These are phyloP conservation scores for Caenorhabditis sp. DNA, from an alignment of 2,888 invertebrate genomes.

Conservation along the genomic window DNA sequence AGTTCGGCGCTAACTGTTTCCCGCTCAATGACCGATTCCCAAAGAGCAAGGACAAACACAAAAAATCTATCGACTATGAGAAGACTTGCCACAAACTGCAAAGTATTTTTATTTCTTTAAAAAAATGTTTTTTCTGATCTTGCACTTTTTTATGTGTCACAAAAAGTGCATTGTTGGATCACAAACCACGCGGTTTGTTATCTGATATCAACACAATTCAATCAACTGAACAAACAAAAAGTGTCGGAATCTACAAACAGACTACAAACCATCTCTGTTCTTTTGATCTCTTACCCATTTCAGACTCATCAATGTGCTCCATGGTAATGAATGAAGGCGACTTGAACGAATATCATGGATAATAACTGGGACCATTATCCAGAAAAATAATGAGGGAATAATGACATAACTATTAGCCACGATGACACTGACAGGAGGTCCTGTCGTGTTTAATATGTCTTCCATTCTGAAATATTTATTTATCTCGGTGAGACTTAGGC, in stretches of 20 bases:
- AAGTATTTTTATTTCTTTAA: background rate
- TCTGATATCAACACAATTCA: too few species aligned
- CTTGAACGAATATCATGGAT: slow-evolving; percentile 52
- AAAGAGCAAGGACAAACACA: slow-evolving; percentile 49
- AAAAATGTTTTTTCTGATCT: background rate
- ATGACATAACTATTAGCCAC: slow-evolving; percentile 38
- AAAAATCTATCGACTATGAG: slow-evolving; percentile 38
- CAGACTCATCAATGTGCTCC: slow-evolving; percentile 59
- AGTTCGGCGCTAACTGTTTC: slow-evolving; percentile 54
- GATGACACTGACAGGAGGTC: slow-evolving; percentile 26
- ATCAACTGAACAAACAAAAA: too few species aligned
- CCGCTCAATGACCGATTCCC: slow-evolving; percentile 49
- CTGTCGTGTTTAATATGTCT: slow-evolving; percentile 22
- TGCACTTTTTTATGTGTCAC: too few species aligned
- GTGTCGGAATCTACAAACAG: too few species aligned
- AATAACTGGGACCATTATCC: slow-evolving; percentile 59
- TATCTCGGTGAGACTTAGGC: too few species aligned
- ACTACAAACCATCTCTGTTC: too few species aligned
- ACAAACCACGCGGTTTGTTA: too few species aligned
- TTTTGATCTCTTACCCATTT: slow-evolving; percentile 48
- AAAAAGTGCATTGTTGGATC: too few species aligned
- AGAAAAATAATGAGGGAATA: slow-evolving; percentile 61
- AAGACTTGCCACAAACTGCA: slow-evolving; percentile 38
- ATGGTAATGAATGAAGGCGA: slow-evolving; percentile 47
- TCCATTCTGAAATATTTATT: background rate